Percentiles rank a stretch among this genome's conserved stretches.
Conservation (phyloP, 1,140 invertebrate species). For the Lepidotrigona ventralis region DNA sequence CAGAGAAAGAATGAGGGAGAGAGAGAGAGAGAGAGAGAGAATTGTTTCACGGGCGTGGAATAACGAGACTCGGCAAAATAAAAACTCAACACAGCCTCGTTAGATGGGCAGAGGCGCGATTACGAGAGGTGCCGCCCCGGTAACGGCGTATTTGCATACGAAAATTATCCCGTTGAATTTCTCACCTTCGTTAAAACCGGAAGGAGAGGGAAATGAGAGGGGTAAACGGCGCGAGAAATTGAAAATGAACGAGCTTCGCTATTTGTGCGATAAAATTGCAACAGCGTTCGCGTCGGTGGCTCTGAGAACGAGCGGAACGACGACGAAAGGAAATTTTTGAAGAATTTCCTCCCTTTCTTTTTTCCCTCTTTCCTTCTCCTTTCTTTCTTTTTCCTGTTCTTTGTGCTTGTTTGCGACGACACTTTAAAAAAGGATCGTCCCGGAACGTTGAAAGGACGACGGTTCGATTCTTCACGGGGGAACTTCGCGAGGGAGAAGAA, state of each 20-base stretch:
- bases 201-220: slow-evolving; percentile 23
- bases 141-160: slow-evolving; percentile 53
- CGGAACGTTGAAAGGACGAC: not conserved
- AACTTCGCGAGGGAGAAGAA: not conserved
- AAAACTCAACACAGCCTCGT: slow-evolving; percentile 55
- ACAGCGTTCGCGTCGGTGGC: not conserved
- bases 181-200: slow-evolving; percentile 51
- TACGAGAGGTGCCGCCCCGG: slow-evolving; percentile 29
- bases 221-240: slow-evolving; percentile 44
- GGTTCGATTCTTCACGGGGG: not conserved
- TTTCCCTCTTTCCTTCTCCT: not conserved
- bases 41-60: slow-evolving; percentile 28
- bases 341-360: not conserved
- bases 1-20: slow-evolving; percentile 2
- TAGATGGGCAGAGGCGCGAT: slow-evolving; percentile 38
- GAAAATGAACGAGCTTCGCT: slow-evolving; percentile 41
- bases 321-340: slow-evolving; percentile 14
- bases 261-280: slow-evolving; percentile 45
- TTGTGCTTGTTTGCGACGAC: not conserved
- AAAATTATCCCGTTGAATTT: slow-evolving; percentile 55
- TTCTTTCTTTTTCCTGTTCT: not conserved
- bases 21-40: slow-evolving; percentile 26
- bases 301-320: not conserved
- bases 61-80: slow-evolving; percentile 60
- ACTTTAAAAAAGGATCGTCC: not conserved